Evolutionary conservation across 2,797 vertebrate species (phyloP), one percentile per base, ranked within the genome.

Genomic region (Pangasius mekongensis): DNA sequence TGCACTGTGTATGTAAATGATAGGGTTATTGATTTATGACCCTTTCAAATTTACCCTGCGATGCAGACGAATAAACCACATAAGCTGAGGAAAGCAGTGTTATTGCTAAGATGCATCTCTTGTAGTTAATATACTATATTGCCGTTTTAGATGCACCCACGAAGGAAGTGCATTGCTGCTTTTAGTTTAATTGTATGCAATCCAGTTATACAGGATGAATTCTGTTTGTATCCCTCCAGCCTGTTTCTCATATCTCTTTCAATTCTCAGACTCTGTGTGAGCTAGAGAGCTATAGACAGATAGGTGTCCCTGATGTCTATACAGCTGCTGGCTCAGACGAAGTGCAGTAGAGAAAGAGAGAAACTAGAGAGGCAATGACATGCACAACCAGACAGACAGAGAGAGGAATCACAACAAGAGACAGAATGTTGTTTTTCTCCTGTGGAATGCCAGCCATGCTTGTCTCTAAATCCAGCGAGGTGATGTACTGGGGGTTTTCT

Each of bases 401-500:
- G 36, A 83, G 67, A 39, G 47, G 33, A 43, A 87, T 64, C 52
- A 87, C 30, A 85, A 74, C 33, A 22, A 58, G 18, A 84, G n/a
- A 71, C 66, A 74, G 30, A 52, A 86, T 47, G 36, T 47, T 80
- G 30, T 66, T 67, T 78, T 87, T 71, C 62, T 76, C 36, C 58
- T 69, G n/a, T 78, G 27, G 67, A 67, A 64, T 86, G 69, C 58
- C 54, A 86, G 71, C 88, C 85, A 83, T 67, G 78, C 16, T 77
- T 69, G 81, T 82, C 74, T 76, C 76, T 87, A 52, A 88, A 86
- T 81, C 78, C 54, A 52, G 33, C 43, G 74, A 85, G 62, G 74
- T 84, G 87, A 69, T 69, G 74, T 85, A 39, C 36, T 52, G 74
- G 58, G 71, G 87, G 54, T 82, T 87, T 83, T 84, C 77, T 80